Percentiles rank a stretch among this genome's conserved stretches.
Conservation (phyloP, 2,113 vertebrate species). For the Aplodontia rufa region DNA sequence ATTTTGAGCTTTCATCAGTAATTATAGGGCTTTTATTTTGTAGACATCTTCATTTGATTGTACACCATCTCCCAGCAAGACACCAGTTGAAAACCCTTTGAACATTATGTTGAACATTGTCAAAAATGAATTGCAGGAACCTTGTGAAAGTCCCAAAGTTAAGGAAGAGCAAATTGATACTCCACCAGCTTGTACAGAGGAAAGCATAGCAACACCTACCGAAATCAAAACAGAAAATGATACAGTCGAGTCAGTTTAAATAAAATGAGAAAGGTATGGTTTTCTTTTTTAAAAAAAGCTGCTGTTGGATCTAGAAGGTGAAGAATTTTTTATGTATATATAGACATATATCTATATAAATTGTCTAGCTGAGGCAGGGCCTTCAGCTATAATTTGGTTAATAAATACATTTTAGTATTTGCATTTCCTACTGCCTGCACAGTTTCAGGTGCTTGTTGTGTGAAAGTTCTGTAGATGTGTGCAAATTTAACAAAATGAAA, state of each 20-base stretch:
- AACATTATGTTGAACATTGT: constrained; percentile 90
- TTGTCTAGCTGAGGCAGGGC: constrained; percentile 87
- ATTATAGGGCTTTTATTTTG: constrained; percentile 68
- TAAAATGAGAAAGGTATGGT: constrained; percentile 78
- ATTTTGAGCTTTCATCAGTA: constrained; percentile 49
- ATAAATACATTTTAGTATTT: constrained; percentile 99
- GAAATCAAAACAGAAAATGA: constrained; percentile 88
- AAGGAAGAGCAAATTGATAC: constrained; percentile 90
- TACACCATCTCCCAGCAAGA: constrained; percentile 95
- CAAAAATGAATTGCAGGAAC: constrained; percentile 89
- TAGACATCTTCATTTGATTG: constrained; percentile 95
- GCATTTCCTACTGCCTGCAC: constrained; percentile 91
- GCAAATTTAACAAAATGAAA: constrained; percentile 88
- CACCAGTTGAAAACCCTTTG: constrained; percentile 93
- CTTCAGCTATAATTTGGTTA: constrained; percentile 88
- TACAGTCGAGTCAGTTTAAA: constrained; percentile 83
- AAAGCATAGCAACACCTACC: constrained; percentile 82
- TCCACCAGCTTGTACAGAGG: constrained; percentile 84
- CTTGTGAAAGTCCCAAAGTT: constrained; percentile 85
- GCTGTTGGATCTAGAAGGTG: constrained; percentile 84
- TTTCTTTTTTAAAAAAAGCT: constrained; percentile 83
- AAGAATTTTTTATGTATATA: constrained; percentile 88
- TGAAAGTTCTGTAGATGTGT: constrained; percentile 90
- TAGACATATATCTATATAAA: constrained; percentile 84
- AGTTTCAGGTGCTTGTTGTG: constrained; percentile 92